phyloP scores from a whole-genome alignment of 1,140 invertebrate genomes.

The Neuroterus valhalla region DNA sequence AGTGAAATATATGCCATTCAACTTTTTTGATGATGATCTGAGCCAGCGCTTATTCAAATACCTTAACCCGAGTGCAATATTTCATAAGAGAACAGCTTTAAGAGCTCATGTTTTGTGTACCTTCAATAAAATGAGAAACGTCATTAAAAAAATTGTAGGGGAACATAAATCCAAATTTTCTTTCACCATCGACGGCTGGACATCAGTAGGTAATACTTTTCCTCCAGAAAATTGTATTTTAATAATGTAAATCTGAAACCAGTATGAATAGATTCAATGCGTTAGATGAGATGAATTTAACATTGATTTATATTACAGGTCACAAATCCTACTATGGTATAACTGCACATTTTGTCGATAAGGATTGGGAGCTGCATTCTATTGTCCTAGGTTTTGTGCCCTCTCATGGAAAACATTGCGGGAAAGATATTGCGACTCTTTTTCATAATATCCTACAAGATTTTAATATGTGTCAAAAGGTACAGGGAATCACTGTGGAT shows the following conservation, averaged over 20 bases:
- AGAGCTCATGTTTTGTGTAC: neutral
- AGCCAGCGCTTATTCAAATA: constrained; percentile 59
- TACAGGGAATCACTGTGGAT: too few relatives aligned
- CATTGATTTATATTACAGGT: too few relatives aligned
- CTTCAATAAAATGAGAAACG: neutral
- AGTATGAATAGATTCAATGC: too few relatives aligned
- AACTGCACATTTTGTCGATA: constrained; percentile 51
- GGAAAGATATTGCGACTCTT: constrained; percentile 61
- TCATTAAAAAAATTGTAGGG: constrained; percentile 31
- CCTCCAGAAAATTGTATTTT: too few relatives aligned
- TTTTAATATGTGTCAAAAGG: neutral
- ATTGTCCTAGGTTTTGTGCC: constrained; percentile 63
- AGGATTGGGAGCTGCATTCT: constrained; percentile 60
- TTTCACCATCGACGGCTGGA: constrained; percentile 64
- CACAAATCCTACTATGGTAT: neutral
- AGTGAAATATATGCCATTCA: constrained; percentile 63
- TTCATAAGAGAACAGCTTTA: constrained; percentile 40
- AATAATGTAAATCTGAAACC: too few relatives aligned
- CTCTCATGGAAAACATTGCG: constrained; percentile 58
- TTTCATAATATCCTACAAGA: constrained; percentile 49
- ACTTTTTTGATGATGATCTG: constrained; percentile 61
- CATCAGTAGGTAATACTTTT: constrained; percentile 45
- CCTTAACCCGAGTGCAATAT: constrained; percentile 54
- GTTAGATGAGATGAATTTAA: too few relatives aligned
- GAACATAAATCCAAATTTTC: constrained; percentile 59